Percentiles rank a stretch among this genome's conserved stretches.
Conservation (phyloP, 2,113 vertebrate species). For the Lophotis ruficrista region DNA sequence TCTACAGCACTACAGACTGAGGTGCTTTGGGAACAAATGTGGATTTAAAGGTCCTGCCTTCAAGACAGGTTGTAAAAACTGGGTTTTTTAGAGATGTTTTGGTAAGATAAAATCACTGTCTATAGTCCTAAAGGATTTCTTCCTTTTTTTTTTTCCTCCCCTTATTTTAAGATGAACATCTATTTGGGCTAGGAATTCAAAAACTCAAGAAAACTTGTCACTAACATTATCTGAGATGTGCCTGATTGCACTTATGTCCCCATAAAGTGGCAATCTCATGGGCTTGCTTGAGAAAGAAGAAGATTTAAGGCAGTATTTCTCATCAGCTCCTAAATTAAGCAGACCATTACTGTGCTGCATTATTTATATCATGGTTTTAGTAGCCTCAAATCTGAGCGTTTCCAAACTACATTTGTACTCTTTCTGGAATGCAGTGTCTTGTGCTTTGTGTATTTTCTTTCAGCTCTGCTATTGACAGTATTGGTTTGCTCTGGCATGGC, state of each 20-base stretch:
- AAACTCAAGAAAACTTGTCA: not conserved
- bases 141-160: not conserved
- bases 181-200: not conserved
- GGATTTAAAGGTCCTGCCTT: not conserved
- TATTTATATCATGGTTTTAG: not conserved
- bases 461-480: constrained; percentile 25
- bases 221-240: not conserved
- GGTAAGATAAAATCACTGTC: not conserved
- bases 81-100: not conserved
- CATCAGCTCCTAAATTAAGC: constrained; percentile 3
- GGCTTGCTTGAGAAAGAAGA: not conserved
- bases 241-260: not conserved
- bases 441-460: constrained; percentile 31
- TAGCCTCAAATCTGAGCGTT: not conserved
- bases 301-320: not conserved
- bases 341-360: not conserved
- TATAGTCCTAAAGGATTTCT: not conserved
- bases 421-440: constrained; percentile 20
- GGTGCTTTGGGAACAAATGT: not conserved
- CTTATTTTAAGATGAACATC: not conserved
- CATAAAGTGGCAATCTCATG: not conserved
- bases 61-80: not conserved
- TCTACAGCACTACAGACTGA: not conserved
- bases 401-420: not conserved
- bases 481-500: constrained; percentile 24